Percentiles rank a stretch among this genome's conserved stretches.
These are phyloP conservation scores for Sander vitreus DNA, from an alignment of 2,113 vertebrate species.

Conservation along the genomic window DNA sequence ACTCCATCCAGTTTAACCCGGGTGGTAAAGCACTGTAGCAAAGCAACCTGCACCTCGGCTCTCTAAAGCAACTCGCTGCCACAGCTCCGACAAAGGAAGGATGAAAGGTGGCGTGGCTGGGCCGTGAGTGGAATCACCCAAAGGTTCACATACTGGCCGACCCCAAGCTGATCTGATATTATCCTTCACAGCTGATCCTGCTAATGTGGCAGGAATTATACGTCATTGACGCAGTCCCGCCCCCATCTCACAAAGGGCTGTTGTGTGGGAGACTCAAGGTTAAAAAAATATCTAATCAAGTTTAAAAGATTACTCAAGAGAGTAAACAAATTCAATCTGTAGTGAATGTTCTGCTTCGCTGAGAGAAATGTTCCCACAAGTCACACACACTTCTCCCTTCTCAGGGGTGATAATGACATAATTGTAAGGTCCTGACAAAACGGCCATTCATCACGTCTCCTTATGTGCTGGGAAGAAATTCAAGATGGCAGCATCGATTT, in stretches of 20 bases:
- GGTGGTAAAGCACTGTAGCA: conserved; percentile 43
- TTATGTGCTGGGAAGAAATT: conserved; percentile 61
- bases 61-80: conserved; percentile 29
- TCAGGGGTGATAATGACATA: conserved; percentile 76
- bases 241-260: conserved; percentile 11
- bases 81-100: conserved; percentile 26
- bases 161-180: conserved; percentile 53
- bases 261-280: conserved; percentile 39
- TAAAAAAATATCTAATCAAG: conserved; percentile 56
- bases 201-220: conserved; percentile 55
- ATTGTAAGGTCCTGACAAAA: conserved; percentile 74
- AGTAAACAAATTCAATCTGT: conserved; percentile 65
- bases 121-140: conserved; percentile 22
- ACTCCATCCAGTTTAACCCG: conserved; percentile 67
- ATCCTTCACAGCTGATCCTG: conserved; percentile 54
- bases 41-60: conserved; percentile 42
- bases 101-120: conserved; percentile 23
- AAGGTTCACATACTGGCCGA: conserved; percentile 45
- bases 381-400: conserved; percentile 52
- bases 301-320: conserved; percentile 41
- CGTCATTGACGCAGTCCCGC: conserved; percentile 26
- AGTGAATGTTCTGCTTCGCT: conserved; percentile 7
- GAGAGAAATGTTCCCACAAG: conserved; percentile 53
- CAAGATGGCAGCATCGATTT: conserved; percentile 67
- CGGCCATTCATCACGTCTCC: conserved; percentile 69